Evolutionary conservation across 64 coral and sea anemone genomes (phyloP), one percentile per base, ranked within the genome.

Genomic region (Montipora sp.): DNA sequence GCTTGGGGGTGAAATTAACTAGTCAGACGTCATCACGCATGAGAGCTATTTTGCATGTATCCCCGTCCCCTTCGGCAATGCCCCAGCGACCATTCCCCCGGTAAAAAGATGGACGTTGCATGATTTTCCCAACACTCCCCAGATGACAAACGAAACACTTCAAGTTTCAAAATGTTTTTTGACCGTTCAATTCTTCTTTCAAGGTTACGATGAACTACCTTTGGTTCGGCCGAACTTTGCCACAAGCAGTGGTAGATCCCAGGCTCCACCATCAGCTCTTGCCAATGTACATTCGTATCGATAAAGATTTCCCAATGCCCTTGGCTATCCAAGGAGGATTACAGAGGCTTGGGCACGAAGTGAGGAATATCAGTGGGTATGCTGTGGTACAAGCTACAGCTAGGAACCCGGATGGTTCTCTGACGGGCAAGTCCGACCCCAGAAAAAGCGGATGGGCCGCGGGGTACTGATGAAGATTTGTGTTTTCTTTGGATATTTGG

Each of bases 181-280:
- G 19, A 4, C n/a, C 8, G 46, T 21, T 77, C 27, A 21, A 7
- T 59, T 59, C 5, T 2, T 8, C 24, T 77, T 81, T 0, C 59
- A 57, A 97, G 95, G 92, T 93, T 10, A 84, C 88, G 69, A 97
- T 97, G 95, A 97, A 97, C 59, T 94, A 89, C 61, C 77, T 97
- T 47, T 97, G 95, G 95, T 97, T 97, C 24, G 91, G 94, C 24
- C 93, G 83, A 51, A 97, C 95, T 4, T 72, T 97, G 14, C 51
- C 95, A 2, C 77, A 97, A 4, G 80, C 95, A 23, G 92, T 97
- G 18, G 90, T 81, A 11, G 95, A 97, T 0, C 95, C 95, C 11
- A 93, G 95, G 18, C 59, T 97, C 14, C 95, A 97, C 14, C 95
- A 97, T 53, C 95, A 97, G 80, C 77, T 97, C 7, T 68, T 97